phyloP scores from a whole-genome alignment of 2,888 invertebrate genomes.

The Eilema depressum region DNA sequence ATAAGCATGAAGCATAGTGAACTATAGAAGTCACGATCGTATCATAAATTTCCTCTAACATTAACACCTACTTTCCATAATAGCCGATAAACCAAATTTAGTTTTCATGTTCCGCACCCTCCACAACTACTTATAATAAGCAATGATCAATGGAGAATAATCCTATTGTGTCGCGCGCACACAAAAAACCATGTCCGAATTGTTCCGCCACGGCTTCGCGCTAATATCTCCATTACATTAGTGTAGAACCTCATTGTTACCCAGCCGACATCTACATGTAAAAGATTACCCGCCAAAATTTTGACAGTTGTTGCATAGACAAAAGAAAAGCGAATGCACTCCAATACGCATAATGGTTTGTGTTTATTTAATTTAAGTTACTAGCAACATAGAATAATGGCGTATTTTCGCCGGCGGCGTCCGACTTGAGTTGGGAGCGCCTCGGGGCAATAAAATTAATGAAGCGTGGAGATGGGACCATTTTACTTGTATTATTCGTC shows the following conservation, averaged over 20 bases:
- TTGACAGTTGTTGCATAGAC: slow-evolving; percentile 83
- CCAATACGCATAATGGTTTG: slow-evolving; percentile 79
- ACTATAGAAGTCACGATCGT: slow-evolving; percentile 81
- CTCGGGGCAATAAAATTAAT: slow-evolving; percentile 87
- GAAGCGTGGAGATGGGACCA: slow-evolving; percentile 87
- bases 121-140: slow-evolving; percentile 84
- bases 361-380: slow-evolving; percentile 86
- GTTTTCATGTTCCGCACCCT: slow-evolving; percentile 86
- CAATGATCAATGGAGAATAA: slow-evolving; percentile 87
- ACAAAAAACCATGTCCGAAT: slow-evolving; percentile 86
- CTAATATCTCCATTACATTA: slow-evolving; percentile 86
- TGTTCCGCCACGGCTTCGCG: slow-evolving; percentile 83
- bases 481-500: slow-evolving; percentile 87
- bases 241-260: slow-evolving; percentile 72
- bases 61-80: slow-evolving; percentile 87
- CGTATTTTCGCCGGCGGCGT: slow-evolving; percentile 80
- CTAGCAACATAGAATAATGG: slow-evolving; percentile 83
- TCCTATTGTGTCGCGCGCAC: slow-evolving; percentile 83
- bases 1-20: slow-evolving; percentile 65
- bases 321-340: slow-evolving; percentile 76
- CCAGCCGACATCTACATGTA: slow-evolving; percentile 57
- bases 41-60: slow-evolving; percentile 83
- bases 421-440: slow-evolving; percentile 79
- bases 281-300: slow-evolving; percentile 82
- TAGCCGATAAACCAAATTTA: slow-evolving; percentile 87